Evolutionary conservation across 2,797 vertebrate genomes (phyloP), one percentile per base, ranked within the genome.

Genomic region (Danio choprae): DNA sequence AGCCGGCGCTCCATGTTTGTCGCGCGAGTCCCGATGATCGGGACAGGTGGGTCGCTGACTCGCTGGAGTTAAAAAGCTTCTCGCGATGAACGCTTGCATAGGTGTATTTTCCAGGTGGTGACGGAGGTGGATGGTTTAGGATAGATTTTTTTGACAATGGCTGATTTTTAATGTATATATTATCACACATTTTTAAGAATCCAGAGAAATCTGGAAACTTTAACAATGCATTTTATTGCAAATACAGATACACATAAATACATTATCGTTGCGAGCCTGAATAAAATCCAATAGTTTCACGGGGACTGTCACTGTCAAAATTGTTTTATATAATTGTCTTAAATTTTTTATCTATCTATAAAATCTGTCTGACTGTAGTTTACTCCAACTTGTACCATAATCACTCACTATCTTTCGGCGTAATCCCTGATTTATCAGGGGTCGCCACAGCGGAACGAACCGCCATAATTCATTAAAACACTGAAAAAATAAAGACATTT

Each of bases 1-100:
- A 83, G 48, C 43, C 70, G 20, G 40, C 70, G 74, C 74, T 56
- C 22, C 36, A 65, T 67, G 82, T 80, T 81, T 77, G 73, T 74
- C 62, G 81, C 74, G 8, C 63, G 75, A 74, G 53, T 48, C 60
- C 6, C 43, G 46, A 44, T 63, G 46, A 29, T 51, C 20, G 6
- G 65, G 68, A 65, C 69, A 73, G 68, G 50, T 80, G 59, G 41
- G 77, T 13, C 10, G 44, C 44, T 46, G 44, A 7, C 44, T 53
- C 44, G 46, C 7, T 4, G 29, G 6, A 36, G 13, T 43, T n/a
- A 44, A 8, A 18, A 16, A 36, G 40, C 13, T 60, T 16, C 6
- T 41, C 62, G 44, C 64, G 53, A 65, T 1, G 12, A 22, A 40
- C 8, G 11, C 1, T 1, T 48, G 20, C 20, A 63, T 53, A 76